Conservation (phyloP, 2,888 invertebrate genomes). For the Eupithecia inturbata region DNA sequence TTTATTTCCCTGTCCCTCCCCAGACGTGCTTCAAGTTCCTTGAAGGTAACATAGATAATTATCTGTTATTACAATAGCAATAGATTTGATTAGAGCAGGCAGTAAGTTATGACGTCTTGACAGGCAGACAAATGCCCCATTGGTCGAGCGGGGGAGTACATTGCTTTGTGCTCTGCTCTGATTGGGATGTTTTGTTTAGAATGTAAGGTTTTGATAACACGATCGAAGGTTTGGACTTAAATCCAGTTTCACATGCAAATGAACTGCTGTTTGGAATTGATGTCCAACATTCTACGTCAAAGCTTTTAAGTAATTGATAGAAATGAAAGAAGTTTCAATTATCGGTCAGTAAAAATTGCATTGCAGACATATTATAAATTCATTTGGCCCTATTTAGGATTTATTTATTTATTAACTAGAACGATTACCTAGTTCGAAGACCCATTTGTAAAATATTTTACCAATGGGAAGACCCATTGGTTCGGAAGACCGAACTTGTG, state of each 20-base stretch:
- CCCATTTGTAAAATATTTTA: too few relatives aligned
- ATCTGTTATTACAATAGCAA: constrained; percentile 32
- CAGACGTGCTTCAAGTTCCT: constrained; percentile 6
- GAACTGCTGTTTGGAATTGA: background rate
- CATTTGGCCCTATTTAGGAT: background rate
- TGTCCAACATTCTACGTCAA: too few relatives aligned
- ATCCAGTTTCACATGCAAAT: background rate
- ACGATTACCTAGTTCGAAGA: too few relatives aligned
- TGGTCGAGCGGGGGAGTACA: constrained; percentile 3
- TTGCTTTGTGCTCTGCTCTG: constrained; percentile 18
- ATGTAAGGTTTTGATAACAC: background rate
- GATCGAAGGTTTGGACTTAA: background rate
- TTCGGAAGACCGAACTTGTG: too few relatives aligned
- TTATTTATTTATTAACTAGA: background rate
- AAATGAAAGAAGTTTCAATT: background rate
- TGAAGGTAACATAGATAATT: constrained; percentile 25
- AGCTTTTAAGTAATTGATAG: background rate
- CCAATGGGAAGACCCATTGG: background rate
- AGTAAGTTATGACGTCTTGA: constrained; percentile 50
- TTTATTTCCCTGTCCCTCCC: background rate
- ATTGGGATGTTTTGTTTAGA: constrained; percentile 12
- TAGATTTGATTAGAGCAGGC: constrained; percentile 46
- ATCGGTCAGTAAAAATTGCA: background rate
- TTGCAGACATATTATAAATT: background rate
- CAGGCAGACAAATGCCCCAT: constrained; percentile 49